Evolutionary conservation across 2,888 invertebrate genomes (phyloP).

Genomic region (Heteromurus nitidus): DNA sequence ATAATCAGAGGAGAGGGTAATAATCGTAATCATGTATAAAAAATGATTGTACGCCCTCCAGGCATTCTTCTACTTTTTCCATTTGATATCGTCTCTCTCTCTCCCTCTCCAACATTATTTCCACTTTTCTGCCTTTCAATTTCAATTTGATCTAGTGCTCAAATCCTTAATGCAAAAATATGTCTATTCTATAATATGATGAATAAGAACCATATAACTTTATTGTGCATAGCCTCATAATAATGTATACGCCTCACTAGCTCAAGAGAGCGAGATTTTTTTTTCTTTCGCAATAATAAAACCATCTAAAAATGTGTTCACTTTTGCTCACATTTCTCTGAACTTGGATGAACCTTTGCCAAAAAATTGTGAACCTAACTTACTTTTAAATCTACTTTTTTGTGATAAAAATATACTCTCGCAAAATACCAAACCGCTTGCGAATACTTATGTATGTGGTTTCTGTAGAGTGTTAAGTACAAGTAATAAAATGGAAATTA

Average conservation of each 20-base stretch:
- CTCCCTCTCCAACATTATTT: background rate
- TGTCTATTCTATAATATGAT: background rate
- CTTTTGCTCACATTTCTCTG: background rate
- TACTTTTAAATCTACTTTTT: too few species aligned
- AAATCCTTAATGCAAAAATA: background rate
- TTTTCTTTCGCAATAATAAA: too few species aligned
- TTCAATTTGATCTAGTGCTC: background rate
- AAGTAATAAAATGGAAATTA: constrained; percentile 6
- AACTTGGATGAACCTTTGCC: background rate
- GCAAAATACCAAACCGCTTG: background rate
- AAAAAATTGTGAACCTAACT: too few species aligned
- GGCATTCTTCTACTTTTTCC: background rate
- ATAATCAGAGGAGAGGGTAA: constrained; percentile 10
- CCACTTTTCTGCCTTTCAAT: background rate
- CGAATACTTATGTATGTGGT: too few species aligned
- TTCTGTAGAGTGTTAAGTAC: background rate
- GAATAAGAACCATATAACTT: too few species aligned
- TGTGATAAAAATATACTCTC: too few species aligned
- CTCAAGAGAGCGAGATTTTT: background rate
- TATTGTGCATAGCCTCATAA: too few species aligned
- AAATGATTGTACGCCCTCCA: constrained; percentile 15
- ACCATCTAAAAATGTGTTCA: background rate
- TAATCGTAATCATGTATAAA: constrained; percentile 10
- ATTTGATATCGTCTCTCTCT: background rate
- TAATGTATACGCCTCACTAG: too few species aligned